Conservation (phyloP, 2,888 invertebrate genomes). For the Drosophila eohydei region DNA sequence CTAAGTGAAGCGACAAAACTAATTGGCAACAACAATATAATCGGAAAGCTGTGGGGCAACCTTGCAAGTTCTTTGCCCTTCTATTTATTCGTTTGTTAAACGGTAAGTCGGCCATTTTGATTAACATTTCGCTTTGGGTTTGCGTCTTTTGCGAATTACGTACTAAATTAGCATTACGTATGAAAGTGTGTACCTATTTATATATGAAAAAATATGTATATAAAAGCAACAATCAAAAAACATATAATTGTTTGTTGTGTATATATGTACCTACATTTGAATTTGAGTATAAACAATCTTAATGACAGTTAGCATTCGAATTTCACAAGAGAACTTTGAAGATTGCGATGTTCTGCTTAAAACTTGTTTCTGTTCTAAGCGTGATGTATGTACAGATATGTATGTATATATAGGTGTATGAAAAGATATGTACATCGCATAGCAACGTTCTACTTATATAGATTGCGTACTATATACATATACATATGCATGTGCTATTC, state of each 20-base stretch:
- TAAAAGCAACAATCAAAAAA: slow-evolving; percentile 21
- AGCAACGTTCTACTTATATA: slow-evolving; percentile 15
- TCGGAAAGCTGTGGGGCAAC: slow-evolving; percentile 24
- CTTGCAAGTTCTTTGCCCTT: slow-evolving; percentile 46
- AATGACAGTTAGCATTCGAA: slow-evolving; percentile 52
- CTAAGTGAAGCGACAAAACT: slow-evolving; percentile 50
- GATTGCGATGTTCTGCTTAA: slow-evolving; percentile 38
- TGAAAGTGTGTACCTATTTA: not conserved
- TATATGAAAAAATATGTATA: not conserved
- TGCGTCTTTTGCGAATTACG: slow-evolving; percentile 27
- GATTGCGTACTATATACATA: not conserved
- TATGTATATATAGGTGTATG: slow-evolving; percentile 7
- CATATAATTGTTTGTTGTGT: slow-evolving; percentile 28
- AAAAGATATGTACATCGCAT: slow-evolving; percentile 6
- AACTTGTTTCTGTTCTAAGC: slow-evolving; percentile 48
- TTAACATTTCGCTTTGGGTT: slow-evolving; percentile 48
- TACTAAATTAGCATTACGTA: slow-evolving; percentile 6
- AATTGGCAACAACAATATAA: slow-evolving; percentile 28
- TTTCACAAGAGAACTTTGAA: slow-evolving; percentile 40
- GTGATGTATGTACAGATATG: not conserved
- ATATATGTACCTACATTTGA: not conserved
- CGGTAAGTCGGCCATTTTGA: slow-evolving; percentile 73
- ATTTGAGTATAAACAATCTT: slow-evolving; percentile 18
- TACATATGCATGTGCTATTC: slow-evolving; percentile 21
- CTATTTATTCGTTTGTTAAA: slow-evolving; percentile 52